phyloP scores from a whole-genome alignment of 2,113 vertebrate species.

The Pimephales promelas region DNA sequence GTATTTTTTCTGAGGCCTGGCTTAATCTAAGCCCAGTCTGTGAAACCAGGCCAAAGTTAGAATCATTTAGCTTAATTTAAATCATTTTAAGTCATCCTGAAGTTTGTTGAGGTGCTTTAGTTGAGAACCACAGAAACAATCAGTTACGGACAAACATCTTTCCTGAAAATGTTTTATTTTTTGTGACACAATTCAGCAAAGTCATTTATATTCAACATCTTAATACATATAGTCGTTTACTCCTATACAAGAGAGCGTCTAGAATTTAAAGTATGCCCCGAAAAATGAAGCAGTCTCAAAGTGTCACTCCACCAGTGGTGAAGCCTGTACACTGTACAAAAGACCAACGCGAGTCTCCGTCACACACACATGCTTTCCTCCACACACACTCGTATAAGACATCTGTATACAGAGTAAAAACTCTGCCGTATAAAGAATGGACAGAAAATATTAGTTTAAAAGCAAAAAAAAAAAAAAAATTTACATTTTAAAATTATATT shows the following conservation, averaged over 20 bases:
- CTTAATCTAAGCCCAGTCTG: no score
- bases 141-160: neutral
- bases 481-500: no score
- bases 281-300: constrained; percentile 74
- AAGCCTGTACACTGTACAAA: constrained; percentile 64
- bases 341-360: constrained; percentile 37
- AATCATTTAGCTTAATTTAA: neutral
- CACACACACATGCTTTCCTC: neutral
- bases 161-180: constrained; percentile 53
- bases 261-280: constrained; percentile 67
- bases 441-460: neutral
- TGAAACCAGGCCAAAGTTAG: no score
- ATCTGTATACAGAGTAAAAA: constrained; percentile 15
- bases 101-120: neutral
- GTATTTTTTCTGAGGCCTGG: no score
- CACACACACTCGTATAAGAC: constrained; percentile 30
- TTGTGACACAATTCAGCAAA: constrained; percentile 41
- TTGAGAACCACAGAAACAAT: neutral
- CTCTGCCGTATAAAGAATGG: no score
- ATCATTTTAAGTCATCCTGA: neutral
- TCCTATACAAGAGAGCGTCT: constrained; percentile 57
- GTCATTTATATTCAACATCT: constrained; percentile 41
- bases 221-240: constrained; percentile 58
- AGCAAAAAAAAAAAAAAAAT: no score
- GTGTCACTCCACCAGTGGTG: constrained; percentile 68